Evolutionary conservation across 1,140 invertebrate genomes (phyloP), one percentile per base, ranked within the genome.

Genomic region (Aphelinus atriplicis): DNA sequence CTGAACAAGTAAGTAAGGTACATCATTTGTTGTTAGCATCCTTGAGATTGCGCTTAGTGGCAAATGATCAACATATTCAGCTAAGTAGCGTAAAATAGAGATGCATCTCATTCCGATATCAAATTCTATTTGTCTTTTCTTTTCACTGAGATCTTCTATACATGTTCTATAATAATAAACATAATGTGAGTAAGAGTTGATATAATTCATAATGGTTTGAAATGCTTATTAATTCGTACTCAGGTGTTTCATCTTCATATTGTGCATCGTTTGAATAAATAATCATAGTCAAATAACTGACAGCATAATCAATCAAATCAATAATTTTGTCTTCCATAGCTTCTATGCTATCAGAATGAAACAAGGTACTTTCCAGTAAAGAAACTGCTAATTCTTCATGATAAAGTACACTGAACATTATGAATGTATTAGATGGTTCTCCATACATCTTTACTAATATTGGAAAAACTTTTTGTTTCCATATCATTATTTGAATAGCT

Each of bases 231-330:
- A 58, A 48, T 26, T 73, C 77, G 77, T 78, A 84, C 81, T 80
- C 73, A 3, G n/a, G 71, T 68, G 68, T 81, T 78, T 78, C 85
- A 50, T 71, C 84, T 62, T 76, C 26, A 26, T 26, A 80, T 80
- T 78, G 81, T 76, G 72, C 80, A 77, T 77, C 87, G 84, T 88
- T 89, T 76, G 86, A 81, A 69, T 90, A 83, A 1, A 89, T 88
- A 58, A 93, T 84, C 47, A 86, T 82, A 42, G 89, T 90, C 0
- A 93, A 81, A 60, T 88, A 88, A 74, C 90, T 89, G 2, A 91
- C 88, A 51, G 90, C 88, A 79, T 95, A 95, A 84, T 95, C 93
- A n/a, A 95, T 87, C 1, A 95, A 82, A 86, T 95, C 94, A 6
- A 93, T 87, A 26, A 91, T 87, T 6, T 90, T 86, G 64, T 95